phyloP scores from a whole-genome alignment of 2,888 invertebrate species.

The Eurytoma adleriae region DNA sequence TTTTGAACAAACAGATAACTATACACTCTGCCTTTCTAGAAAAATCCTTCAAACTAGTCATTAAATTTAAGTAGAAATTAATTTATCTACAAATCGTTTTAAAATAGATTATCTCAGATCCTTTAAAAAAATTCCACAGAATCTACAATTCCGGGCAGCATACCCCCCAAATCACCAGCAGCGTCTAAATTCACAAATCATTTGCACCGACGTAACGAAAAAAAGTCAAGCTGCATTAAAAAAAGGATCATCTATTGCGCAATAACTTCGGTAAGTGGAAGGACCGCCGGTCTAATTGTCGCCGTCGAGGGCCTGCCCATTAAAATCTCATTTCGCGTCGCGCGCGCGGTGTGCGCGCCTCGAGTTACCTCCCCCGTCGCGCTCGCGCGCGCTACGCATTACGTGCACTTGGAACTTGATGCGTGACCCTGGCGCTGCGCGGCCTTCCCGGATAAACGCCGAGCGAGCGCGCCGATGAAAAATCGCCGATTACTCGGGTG shows the following conservation, averaged over 20 bases:
- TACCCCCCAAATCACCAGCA: too few relatives aligned
- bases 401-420: conserved; percentile 70
- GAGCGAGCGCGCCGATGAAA: conserved; percentile 31
- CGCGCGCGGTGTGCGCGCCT: not conserved
- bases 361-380: conserved; percentile 22
- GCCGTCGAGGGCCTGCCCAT: conserved; percentile 2
- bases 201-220: too few relatives aligned
- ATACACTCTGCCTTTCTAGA: too few relatives aligned
- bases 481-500: conserved; percentile 31
- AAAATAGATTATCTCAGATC: too few relatives aligned
- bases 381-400: conserved; percentile 49
- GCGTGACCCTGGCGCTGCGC: conserved; percentile 68
- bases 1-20: too few relatives aligned
- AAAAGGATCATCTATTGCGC: not conserved
- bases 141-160: too few relatives aligned
- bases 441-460: conserved; percentile 41
- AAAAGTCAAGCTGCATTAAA: not conserved
- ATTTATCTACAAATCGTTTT: too few relatives aligned
- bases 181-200: too few relatives aligned
- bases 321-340: conserved; percentile 22
- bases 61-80: too few relatives aligned
- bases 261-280: not conserved
- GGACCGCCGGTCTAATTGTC: conserved; percentile 14
- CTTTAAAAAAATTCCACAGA: too few relatives aligned
- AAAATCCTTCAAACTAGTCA: too few relatives aligned